These are phyloP conservation scores for Orientallactaga bullata DNA, from an alignment of 2,113 vertebrate genomes.

Conservation along the genomic window DNA sequence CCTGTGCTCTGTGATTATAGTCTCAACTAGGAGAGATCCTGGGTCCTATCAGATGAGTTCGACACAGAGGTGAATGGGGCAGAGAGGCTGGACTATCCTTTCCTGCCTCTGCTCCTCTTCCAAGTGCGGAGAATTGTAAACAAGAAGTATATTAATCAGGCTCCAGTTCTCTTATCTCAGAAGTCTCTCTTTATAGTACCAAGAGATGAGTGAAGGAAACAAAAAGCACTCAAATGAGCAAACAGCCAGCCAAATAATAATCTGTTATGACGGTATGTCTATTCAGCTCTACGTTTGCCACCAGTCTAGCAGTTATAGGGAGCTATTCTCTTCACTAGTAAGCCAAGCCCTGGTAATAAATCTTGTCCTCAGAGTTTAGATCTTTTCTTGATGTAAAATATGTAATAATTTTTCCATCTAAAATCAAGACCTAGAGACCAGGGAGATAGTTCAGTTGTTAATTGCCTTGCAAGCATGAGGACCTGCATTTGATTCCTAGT, in stretches of 20 bases:
- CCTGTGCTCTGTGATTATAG: constrained; percentile 31
- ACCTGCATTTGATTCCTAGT: no score
- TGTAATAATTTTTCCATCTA: not conserved
- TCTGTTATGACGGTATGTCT: not conserved
- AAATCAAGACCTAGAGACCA: not conserved
- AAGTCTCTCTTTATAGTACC: not conserved
- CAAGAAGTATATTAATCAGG: not conserved
- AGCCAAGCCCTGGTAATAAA: not conserved
- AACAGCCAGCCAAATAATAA: not conserved
- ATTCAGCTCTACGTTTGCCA: not conserved
- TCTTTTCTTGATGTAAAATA: not conserved
- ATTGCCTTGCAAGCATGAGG: no score
- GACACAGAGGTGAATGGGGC: not conserved
- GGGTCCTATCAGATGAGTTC: constrained; percentile 6
- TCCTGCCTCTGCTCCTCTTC: not conserved
- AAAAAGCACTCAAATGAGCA: not conserved
- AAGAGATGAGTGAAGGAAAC: not conserved
- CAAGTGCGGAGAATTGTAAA: not conserved
- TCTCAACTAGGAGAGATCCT: not conserved
- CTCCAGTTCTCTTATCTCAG: not conserved
- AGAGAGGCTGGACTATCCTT: not conserved
- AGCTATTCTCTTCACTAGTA: not conserved
- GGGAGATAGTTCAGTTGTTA: no score
- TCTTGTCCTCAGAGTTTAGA: not conserved
- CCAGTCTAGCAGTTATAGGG: not conserved